Conservation (phyloP, 2,113 vertebrate species). For the Muntiacus reevesi region DNA sequence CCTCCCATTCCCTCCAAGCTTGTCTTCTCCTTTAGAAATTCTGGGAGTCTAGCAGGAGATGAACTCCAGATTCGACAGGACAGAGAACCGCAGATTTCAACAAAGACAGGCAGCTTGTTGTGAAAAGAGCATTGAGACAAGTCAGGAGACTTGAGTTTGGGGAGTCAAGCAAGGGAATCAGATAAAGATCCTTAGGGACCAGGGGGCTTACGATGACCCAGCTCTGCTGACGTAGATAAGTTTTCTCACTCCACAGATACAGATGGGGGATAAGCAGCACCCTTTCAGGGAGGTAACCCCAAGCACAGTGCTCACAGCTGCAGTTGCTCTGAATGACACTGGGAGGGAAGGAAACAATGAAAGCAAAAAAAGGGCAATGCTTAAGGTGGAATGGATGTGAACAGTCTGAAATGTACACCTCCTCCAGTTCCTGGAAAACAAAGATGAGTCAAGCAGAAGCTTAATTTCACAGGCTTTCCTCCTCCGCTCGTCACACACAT, state of each 20-base stretch:
- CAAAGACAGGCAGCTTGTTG: neutral
- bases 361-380: neutral
- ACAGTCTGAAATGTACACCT: constrained; percentile 19
- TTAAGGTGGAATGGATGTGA: constrained; percentile 31
- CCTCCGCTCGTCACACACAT: neutral
- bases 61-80: neutral
- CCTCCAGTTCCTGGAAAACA: constrained; percentile 66
- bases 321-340: neutral
- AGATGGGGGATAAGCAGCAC: constrained; percentile 18
- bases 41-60: neutral
- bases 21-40: neutral
- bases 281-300: constrained; percentile 23
- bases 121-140: neutral
- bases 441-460: constrained; percentile 39
- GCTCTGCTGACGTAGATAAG: neutral
- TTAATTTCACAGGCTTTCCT: neutral
- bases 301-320: neutral
- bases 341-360: neutral
- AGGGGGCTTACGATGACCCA: neutral
- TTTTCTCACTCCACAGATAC: constrained; percentile 11
- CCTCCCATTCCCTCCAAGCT: neutral
- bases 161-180: constrained; percentile 15
- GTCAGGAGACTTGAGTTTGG: neutral
- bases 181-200: constrained; percentile 32
- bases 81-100: neutral